A percentile compares a stretch with the other conserved stretches of the same genome.
Conservation (phyloP, 2,797 vertebrate genomes). For the Platalea minor region DNA sequence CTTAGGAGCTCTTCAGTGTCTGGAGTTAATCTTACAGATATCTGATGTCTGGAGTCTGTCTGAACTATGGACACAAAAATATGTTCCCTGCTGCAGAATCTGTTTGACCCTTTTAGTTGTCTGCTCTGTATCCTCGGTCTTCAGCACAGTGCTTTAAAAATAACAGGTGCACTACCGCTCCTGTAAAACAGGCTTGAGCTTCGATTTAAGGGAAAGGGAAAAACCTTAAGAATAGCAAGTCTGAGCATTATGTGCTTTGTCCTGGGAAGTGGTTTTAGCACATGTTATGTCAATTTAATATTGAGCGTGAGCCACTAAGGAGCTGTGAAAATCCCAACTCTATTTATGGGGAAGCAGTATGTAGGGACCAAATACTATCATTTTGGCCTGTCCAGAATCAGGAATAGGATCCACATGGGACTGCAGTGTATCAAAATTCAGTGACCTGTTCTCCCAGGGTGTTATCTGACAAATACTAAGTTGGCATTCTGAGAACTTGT, state of each 20-base stretch:
- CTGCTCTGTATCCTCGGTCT: background rate
- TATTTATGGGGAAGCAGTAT: background rate
- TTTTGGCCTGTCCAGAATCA: background rate
- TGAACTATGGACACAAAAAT: background rate
- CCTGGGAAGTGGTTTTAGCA: background rate
- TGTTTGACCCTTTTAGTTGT: background rate
- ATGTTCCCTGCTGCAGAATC: background rate
- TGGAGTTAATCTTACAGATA: slow-evolving; percentile 25
- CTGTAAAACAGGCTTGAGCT: background rate
- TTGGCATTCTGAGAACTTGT: background rate
- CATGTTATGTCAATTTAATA: background rate
- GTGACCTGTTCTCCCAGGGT: background rate
- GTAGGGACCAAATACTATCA: background rate
- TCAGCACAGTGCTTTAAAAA: background rate
- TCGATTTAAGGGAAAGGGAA: background rate
- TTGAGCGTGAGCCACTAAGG: background rate
- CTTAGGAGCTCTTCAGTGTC: background rate
- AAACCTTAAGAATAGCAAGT: background rate
- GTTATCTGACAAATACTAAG: background rate
- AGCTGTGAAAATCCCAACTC: background rate
- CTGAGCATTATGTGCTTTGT: background rate
- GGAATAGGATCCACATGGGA: background rate
- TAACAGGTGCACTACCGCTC: background rate
- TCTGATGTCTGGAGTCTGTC: slow-evolving; percentile 19
- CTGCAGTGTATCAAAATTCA: background rate